Conservation (phyloP, 1,140 invertebrate species). For the Euglossa dilemma region DNA sequence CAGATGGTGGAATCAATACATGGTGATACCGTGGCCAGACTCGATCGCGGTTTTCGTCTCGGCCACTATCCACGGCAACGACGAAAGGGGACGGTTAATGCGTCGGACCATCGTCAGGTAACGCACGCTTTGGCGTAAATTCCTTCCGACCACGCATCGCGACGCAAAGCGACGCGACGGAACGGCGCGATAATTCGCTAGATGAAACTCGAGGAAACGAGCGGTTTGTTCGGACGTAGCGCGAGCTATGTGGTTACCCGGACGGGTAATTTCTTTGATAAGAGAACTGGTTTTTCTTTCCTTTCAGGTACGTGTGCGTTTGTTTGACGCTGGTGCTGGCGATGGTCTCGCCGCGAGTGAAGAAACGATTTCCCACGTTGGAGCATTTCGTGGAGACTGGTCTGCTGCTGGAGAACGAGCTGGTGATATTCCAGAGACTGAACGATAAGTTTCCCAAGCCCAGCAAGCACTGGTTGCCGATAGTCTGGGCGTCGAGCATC, state of each 20-base stretch:
- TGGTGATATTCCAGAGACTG: slow-evolving; percentile 89
- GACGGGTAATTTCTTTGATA: neutral
- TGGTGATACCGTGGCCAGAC: slow-evolving; percentile 90
- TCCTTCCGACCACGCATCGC: too few species aligned
- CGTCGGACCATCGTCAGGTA: slow-evolving; percentile 93
- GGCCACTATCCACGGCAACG: slow-evolving; percentile 89
- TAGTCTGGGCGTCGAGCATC: slow-evolving; percentile 96
- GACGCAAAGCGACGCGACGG: neutral
- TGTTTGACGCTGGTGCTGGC: slow-evolving; percentile 91
- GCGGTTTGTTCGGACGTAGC: neutral
- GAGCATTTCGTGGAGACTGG: slow-evolving; percentile 94
- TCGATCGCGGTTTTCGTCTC: slow-evolving; percentile 92
- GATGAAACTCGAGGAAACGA: neutral
- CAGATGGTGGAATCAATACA: slow-evolving; percentile 96
- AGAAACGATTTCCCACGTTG: slow-evolving; percentile 95
- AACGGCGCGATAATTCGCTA: neutral
- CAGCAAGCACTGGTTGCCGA: slow-evolving; percentile 97
- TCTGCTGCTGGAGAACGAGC: slow-evolving; percentile 94
- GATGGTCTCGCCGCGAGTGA: slow-evolving; percentile 93
- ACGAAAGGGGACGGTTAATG: slow-evolving; percentile 94
- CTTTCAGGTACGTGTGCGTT: slow-evolving; percentile 87
- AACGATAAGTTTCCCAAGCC: slow-evolving; percentile 93
- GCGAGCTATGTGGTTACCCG: neutral
- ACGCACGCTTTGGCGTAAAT: too few species aligned
- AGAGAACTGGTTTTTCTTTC: neutral